Evolutionary conservation across 2,888 invertebrate species (phyloP).

Genomic region (Eucriotettix oculatus): DNA sequence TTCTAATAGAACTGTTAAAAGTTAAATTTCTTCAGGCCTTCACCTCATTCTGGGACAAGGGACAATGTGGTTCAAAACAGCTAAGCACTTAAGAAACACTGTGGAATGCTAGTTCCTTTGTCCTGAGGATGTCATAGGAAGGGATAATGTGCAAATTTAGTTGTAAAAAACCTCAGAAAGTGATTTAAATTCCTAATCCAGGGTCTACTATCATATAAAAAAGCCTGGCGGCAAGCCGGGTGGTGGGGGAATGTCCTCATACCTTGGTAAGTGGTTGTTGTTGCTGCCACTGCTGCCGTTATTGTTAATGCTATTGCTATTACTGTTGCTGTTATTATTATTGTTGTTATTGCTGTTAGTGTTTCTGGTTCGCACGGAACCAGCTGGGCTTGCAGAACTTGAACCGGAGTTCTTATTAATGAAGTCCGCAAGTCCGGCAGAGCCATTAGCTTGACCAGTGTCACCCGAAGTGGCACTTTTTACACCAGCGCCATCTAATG

Average conservation of each 20-base stretch:
- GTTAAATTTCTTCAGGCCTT: too few relatives aligned
- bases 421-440: slow-evolving; percentile 6
- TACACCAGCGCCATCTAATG: slow-evolving; percentile 13
- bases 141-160: too few relatives aligned
- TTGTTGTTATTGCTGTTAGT: neutral
- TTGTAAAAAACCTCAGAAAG: too few relatives aligned
- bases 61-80: too few relatives aligned
- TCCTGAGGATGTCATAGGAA: too few relatives aligned
- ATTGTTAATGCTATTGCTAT: slow-evolving; percentile 9
- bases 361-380: neutral
- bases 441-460: slow-evolving; percentile 4
- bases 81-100: too few relatives aligned
- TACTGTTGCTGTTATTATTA: slow-evolving; percentile 3
- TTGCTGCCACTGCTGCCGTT: slow-evolving; percentile 16
- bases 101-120: too few relatives aligned
- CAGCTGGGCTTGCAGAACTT: slow-evolving; percentile 3
- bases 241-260: slow-evolving; percentile 9
- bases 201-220: slow-evolving; percentile 11
- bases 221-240: slow-evolving; percentile 9
- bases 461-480: slow-evolving; percentile 4
- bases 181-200: neutral
- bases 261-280: slow-evolving; percentile 14
- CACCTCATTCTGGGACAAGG: too few relatives aligned
- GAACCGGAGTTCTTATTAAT: slow-evolving; percentile 10
- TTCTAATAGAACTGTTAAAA: too few relatives aligned